A percentile compares a stretch with the other conserved stretches of the same genome.
These are phyloP conservation scores for Petrocephalus schoutedeni DNA, from an alignment of 2,797 vertebrate species.

Conservation along the genomic window DNA sequence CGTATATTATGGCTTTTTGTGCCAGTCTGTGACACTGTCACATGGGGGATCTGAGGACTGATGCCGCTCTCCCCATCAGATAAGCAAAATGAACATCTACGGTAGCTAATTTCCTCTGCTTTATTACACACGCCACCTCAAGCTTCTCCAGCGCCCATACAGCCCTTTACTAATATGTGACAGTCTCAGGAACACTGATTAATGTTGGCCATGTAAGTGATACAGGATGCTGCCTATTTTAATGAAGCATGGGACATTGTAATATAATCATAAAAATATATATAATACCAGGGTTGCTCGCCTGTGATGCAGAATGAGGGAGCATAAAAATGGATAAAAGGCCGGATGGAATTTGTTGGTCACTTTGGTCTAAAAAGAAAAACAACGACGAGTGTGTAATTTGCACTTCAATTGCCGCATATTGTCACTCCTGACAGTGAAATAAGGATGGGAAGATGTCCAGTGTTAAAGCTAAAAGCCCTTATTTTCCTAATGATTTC, in stretches of 20 bases:
- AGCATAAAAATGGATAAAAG: background rate
- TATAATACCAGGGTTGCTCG: background rate
- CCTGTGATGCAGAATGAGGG: background rate
- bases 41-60: background rate
- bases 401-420: slow-evolving; percentile 30
- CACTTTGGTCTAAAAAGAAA: slow-evolving; percentile 12
- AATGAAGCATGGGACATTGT: slow-evolving; percentile 2
- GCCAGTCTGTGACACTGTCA: background rate
- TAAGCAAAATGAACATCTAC: background rate
- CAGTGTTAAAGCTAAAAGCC: slow-evolving; percentile 23
- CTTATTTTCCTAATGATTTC: slow-evolving; percentile 29
- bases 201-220: slow-evolving; percentile 9
- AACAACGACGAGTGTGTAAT: background rate
- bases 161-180: background rate
- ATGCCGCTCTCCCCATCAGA: background rate
- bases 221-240: slow-evolving; percentile 4
- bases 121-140: background rate
- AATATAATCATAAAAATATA: slow-evolving; percentile 11
- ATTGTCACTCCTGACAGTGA: slow-evolving; percentile 14
- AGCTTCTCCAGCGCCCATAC: background rate
- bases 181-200: background rate
- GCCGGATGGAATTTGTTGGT: slow-evolving; percentile 17
- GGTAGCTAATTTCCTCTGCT: slow-evolving; percentile 8
- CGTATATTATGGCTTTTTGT: background rate
- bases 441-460: background rate